Conservation (phyloP, 1,140 invertebrate species). For the Cydia fagiglandana region DNA sequence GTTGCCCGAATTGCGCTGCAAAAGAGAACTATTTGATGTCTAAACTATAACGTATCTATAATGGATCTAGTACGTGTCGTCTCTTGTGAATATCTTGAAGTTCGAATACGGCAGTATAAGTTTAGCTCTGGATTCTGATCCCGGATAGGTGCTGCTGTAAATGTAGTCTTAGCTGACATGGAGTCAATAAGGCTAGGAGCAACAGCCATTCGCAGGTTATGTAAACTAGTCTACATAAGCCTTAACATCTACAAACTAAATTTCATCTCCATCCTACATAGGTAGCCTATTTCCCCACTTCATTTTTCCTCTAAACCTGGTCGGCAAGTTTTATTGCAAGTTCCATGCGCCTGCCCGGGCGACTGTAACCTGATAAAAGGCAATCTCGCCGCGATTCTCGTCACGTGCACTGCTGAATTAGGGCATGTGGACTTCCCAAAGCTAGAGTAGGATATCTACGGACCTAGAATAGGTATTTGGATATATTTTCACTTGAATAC, state of each 20-base stretch:
- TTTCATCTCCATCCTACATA: neutral
- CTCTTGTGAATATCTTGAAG: too few relatives aligned
- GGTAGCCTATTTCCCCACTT: neutral
- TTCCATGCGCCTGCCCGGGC: slow-evolving; percentile 42
- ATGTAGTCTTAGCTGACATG: neutral
- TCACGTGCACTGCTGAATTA: slow-evolving; percentile 51
- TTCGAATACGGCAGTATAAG: too few relatives aligned
- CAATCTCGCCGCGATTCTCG: slow-evolving; percentile 52
- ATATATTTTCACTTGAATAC: neutral
- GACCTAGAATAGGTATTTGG: neutral
- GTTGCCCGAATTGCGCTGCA: too few relatives aligned
- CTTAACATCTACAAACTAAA: neutral
- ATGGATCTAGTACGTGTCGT: too few relatives aligned
- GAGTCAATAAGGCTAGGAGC: neutral
- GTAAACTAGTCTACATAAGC: neutral
- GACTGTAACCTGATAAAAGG: slow-evolving; percentile 57
- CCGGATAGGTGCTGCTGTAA: too few relatives aligned
- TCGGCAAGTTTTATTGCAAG: slow-evolving; percentile 31
- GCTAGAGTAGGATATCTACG: neutral
- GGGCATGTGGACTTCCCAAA: slow-evolving; percentile 36
- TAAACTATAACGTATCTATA: too few relatives aligned
- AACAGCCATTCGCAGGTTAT: neutral
- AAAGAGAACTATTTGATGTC: too few relatives aligned
- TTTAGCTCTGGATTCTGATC: too few relatives aligned
- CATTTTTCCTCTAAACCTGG: slow-evolving; percentile 22